phyloP scores from a whole-genome alignment of 2,113 vertebrate species.

The Axis porcinus region DNA sequence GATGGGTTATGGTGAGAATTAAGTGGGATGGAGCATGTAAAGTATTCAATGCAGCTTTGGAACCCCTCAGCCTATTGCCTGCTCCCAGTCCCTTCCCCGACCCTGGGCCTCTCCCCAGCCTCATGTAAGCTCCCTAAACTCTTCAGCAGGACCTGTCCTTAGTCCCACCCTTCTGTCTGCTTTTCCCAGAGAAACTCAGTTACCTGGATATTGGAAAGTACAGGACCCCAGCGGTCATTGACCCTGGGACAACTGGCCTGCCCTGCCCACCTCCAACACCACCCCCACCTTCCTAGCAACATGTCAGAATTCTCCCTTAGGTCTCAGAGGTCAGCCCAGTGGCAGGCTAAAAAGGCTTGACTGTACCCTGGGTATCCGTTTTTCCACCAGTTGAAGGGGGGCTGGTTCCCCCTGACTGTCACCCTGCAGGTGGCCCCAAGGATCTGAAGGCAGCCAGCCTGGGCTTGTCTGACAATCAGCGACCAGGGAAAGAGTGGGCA shows the following conservation, averaged over 20 bases:
- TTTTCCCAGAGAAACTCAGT: not conserved
- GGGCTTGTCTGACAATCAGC: not conserved
- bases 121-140: not conserved
- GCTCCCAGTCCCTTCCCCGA: not conserved
- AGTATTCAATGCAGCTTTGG: accelerated
- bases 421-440: not conserved
- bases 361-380: not conserved
- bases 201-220: not conserved
- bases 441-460: not conserved
- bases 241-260: too few species aligned
- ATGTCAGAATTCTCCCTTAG: not conserved
- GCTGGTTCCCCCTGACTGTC: not conserved
- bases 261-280: not conserved
- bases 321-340: not conserved
- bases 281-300: not conserved
- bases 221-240: not conserved
- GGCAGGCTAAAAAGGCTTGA: not conserved
- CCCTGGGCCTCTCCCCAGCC: not conserved
- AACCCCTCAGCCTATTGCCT: not conserved
- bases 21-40: not conserved
- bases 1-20: not conserved
- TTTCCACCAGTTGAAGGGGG: not conserved
- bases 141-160: not conserved
- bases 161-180: not conserved
- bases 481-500: not conserved